phyloP scores from a whole-genome alignment of 2,888 invertebrate genomes.

The Oligia strigilis region DNA sequence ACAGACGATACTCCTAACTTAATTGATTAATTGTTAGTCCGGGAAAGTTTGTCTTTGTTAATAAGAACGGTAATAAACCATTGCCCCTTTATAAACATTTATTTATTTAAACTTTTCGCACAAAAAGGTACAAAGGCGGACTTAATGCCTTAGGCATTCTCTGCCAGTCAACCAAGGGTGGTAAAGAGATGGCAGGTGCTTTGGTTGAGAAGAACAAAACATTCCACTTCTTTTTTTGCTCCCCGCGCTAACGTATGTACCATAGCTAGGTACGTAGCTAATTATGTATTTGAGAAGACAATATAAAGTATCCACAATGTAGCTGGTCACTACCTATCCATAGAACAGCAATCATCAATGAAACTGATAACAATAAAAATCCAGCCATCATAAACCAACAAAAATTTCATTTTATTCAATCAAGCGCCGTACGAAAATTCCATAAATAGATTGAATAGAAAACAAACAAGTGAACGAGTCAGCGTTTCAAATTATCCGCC shows the following conservation, averaged over 20 bases:
- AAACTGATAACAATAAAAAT: conserved; percentile 36
- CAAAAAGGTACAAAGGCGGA: too few species aligned
- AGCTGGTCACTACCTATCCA: neutral
- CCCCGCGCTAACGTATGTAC: neutral
- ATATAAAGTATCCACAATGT: conserved; percentile 13
- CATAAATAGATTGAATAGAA: conserved; percentile 76
- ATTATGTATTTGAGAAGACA: neutral
- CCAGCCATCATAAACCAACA: conserved; percentile 38
- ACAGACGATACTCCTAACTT: neutral
- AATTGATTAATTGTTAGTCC: neutral
- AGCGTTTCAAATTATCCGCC: conserved; percentile 74
- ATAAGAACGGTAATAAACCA: neutral
- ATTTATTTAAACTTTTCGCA: too few species aligned
- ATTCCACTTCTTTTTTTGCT: neutral
- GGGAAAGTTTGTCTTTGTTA: neutral
- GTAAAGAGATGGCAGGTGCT: too few species aligned
- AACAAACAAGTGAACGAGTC: conserved; percentile 76
- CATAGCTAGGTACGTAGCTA: neutral
- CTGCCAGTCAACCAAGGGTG: too few species aligned
- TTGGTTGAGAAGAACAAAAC: too few species aligned
- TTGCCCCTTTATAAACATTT: neutral
- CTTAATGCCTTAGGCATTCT: too few species aligned
- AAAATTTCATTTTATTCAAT: conserved; percentile 69
- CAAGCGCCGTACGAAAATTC: conserved; percentile 65
- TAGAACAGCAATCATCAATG: conserved; percentile 23